Conservation (phyloP, 1,140 invertebrate genomes). For the Heterodera carotae region DNA sequence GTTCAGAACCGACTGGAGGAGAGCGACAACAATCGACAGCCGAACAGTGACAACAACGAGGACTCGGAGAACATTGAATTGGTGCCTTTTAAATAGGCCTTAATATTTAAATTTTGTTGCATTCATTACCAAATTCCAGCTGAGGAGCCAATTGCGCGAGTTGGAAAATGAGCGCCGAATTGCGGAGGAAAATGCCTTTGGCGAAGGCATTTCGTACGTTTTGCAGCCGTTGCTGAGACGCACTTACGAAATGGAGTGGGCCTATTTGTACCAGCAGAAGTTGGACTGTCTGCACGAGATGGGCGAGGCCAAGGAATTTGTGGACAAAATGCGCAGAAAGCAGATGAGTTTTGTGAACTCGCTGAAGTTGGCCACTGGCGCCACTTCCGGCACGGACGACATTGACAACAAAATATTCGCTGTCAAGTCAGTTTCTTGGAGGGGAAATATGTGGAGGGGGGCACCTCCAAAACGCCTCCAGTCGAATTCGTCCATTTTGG, state of each 20-base stretch:
- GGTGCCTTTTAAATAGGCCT: neutral
- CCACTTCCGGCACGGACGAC: slow-evolving; percentile 59
- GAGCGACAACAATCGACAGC: slow-evolving; percentile 23
- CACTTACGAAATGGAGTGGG: slow-evolving; percentile 60
- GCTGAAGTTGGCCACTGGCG: slow-evolving; percentile 62
- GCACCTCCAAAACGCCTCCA: too few species aligned
- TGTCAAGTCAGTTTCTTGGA: slow-evolving; percentile 51
- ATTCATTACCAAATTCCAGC: slow-evolving; percentile 41
- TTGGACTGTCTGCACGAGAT: slow-evolving; percentile 62
- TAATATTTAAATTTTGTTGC: neutral
- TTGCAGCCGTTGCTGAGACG: slow-evolving; percentile 59
- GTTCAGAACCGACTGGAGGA: slow-evolving; percentile 50
- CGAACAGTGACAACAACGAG: slow-evolving; percentile 27
- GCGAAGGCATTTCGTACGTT: slow-evolving; percentile 40
- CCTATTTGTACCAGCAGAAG: slow-evolving; percentile 54
- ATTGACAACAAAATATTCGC: slow-evolving; percentile 61
- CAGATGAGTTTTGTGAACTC: slow-evolving; percentile 59
- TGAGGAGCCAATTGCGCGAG: slow-evolving; percentile 56
- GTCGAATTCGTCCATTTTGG: too few species aligned
- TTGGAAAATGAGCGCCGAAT: slow-evolving; percentile 42
- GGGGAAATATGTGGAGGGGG: neutral
- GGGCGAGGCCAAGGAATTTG: slow-evolving; percentile 61
- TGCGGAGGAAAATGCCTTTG: neutral
- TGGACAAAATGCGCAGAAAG: slow-evolving; percentile 61
- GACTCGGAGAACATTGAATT: slow-evolving; percentile 42